Evolutionary conservation across 2,888 invertebrate species (phyloP).

Genomic region (Lasioglossum marginatum): DNA sequence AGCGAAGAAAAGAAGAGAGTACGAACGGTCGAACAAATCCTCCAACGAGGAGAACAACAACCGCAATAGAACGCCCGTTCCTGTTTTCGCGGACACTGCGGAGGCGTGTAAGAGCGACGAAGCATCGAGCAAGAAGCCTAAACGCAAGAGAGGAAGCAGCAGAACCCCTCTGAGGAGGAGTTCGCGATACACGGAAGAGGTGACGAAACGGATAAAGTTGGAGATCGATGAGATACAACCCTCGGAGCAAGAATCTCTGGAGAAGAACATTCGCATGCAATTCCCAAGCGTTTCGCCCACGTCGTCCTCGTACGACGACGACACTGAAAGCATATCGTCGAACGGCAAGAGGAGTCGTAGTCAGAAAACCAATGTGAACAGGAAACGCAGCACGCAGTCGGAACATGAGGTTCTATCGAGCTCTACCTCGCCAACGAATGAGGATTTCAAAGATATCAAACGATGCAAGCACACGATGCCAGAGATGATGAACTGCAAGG

Average conservation of each 20-base stretch:
- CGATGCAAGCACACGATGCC: conserved; percentile 49
- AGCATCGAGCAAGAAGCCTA: conserved; percentile 23
- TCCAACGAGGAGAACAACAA: conserved; percentile 34
- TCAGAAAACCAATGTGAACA: conserved; percentile 25
- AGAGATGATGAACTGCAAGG: conserved; percentile 78
- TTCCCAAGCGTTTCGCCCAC: conserved; percentile 11
- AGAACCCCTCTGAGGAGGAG: conserved; percentile 44
- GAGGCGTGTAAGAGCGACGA: conserved; percentile 23
- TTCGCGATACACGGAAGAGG: conserved; percentile 53
- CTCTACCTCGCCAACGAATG: not conserved
- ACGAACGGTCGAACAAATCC: conserved; percentile 25
- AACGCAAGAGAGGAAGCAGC: conserved; percentile 38
- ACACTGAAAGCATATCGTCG: not conserved
- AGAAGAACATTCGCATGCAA: not conserved
- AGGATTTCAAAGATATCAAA: not conserved
- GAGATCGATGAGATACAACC: conserved; percentile 24
- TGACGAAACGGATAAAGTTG: conserved; percentile 31
- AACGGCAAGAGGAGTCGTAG: conserved; percentile 32
- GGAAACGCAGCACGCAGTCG: conserved; percentile 7
- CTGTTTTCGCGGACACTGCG: not conserved
- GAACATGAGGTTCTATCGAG: not conserved
- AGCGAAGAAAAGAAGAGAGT: conserved; percentile 27
- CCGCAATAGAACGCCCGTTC: conserved; percentile 5
- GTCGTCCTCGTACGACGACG: conserved; percentile 31
- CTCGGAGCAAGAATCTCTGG: conserved; percentile 27